Base-by-base conservation (phyloP, 2,113 vertebrate species). In the Cyanoderma ruficeps region DNA sequence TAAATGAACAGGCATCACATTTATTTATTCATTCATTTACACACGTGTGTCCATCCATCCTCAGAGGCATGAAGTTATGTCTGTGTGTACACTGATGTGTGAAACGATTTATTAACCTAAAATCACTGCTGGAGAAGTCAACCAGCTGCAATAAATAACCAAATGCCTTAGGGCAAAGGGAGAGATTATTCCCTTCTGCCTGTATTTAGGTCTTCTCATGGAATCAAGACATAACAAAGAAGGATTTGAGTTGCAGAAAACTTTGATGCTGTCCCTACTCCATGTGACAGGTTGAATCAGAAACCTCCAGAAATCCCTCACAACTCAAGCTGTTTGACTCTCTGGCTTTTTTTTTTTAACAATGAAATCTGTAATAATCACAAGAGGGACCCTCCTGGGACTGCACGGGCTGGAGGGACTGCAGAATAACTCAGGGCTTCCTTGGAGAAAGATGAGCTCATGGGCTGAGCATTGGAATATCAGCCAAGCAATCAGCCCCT, bases 371-470 rank as follows among this genome's bases (percentile, higher is more conserved):
- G 3, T 50, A 17, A 64, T 76, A 46, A 72, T 35, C 42, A 27
- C 14, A 31, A 63, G 3, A 7, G 7, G 30, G 11, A 42, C 11
- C 15, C 76, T 83, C 37, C 30, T n/a, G 15, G 55, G 53, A 23
- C 31, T 50, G 5, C 17, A 8, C 10, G 23, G 6, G 13, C 37
- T 30, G 25, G 30, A 84, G 44, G 13, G 5, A 18, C 14, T 68
- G 15, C 5, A 11, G 2, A 27, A 6, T 18, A 35, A 22, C 37
- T 61, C 27, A 46, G n/a, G 41, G 9, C 7, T 90, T 30, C 9
- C 41, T 44, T 53, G 22, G 12, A 63, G 24, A 75, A 20, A 44
- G 5, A 6, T 1, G 2, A 0, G 0, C 27, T 61, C 7, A 13
- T 44, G 31, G 11, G 30, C 35, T 44, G 31, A 80, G 6, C 17